Evolutionary conservation across 2,888 invertebrate species (phyloP), one percentile per base, ranked within the genome.

Genomic region (Orchestes rusci): DNA sequence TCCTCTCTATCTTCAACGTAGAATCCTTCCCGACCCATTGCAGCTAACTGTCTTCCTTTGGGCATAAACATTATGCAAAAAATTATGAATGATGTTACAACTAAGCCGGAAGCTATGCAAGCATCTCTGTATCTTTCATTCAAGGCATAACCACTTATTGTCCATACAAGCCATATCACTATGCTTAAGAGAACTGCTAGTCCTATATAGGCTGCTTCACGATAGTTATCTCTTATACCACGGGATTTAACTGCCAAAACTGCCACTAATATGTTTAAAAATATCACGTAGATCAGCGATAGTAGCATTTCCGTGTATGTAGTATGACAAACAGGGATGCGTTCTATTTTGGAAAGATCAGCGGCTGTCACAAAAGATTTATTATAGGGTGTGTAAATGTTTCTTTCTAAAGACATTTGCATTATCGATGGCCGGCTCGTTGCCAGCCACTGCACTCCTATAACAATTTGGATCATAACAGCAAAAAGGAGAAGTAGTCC

Each of bases 11-110:
- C 89, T 60, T 84, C 85, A 53, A 83, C 78, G 68, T 83, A 84
- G 52, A 85, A 78, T 10, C 86, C 89, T 62, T 92, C 91, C 59
- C 90, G 85, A 34, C 93, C 93, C 74, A 93, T 80, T 35, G 92
- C 92, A 1, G 92, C 92, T 59, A 94, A 71, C 60, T 94, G 90
- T 29, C 93, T 75, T 19, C 93, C 92, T 71, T 88, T 93, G 20
- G 93, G 85, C 71, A 92, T 83, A 69, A 94, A 94, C 93, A 94
- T 93, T 44, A 92, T 82, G 57, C 91, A 77, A 69, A 94, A 90
- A 39, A 92, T 83, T 33, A 90, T 80, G 8, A 84, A 79, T 52
- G 91, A 84, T 12, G 88, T 90, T 42, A 85, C 79, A 34, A 92
- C 79, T 54, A 94, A 73, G 1, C 94, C 94, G 59, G 89, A 90